A percentile compares a stretch with the other conserved stretches of the same genome.
phyloP scores from a whole-genome alignment of 2,113 vertebrate genomes.

The Pavo muticus region DNA sequence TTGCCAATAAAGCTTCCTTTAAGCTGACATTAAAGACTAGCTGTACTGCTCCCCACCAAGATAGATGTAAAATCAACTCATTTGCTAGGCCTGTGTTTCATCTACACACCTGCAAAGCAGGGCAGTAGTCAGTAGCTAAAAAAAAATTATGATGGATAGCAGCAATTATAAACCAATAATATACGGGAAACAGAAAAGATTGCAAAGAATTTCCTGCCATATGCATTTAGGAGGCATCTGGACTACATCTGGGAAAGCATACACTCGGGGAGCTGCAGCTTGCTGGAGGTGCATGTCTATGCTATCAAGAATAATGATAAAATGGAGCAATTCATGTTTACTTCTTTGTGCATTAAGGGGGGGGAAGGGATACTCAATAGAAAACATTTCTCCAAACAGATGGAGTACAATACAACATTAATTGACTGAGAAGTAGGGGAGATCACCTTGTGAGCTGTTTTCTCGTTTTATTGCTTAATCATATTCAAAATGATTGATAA shows the following conservation, averaged over 20 bases:
- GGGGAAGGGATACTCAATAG: not conserved
- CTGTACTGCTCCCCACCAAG: not conserved
- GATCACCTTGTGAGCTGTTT: conserved; percentile 57
- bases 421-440: conserved; percentile 32
- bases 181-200: conserved; percentile 72
- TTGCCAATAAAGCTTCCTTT: not conserved
- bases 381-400: conserved; percentile 42
- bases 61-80: not conserved
- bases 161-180: conserved; percentile 79
- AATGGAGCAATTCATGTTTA: conserved; percentile 32
- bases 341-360: not conserved
- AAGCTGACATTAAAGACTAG: not conserved
- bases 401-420: conserved; percentile 16
- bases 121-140: conserved; percentile 66
- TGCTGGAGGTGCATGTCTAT: conserved; percentile 45
- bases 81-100: conserved; percentile 51
- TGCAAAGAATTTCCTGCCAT: conserved; percentile 76
- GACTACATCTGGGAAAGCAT: conserved; percentile 73
- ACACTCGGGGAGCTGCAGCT: conserved; percentile 27
- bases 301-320: conserved; percentile 57
- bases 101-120: conserved; percentile 72
- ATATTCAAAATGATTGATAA: conserved; percentile 64
- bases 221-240: conserved; percentile 73
- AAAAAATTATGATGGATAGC: conserved; percentile 75
- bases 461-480: conserved; percentile 52